phyloP scores from a whole-genome alignment of 1,140 invertebrate species.

The Caenorhabditis tropicalis region DNA sequence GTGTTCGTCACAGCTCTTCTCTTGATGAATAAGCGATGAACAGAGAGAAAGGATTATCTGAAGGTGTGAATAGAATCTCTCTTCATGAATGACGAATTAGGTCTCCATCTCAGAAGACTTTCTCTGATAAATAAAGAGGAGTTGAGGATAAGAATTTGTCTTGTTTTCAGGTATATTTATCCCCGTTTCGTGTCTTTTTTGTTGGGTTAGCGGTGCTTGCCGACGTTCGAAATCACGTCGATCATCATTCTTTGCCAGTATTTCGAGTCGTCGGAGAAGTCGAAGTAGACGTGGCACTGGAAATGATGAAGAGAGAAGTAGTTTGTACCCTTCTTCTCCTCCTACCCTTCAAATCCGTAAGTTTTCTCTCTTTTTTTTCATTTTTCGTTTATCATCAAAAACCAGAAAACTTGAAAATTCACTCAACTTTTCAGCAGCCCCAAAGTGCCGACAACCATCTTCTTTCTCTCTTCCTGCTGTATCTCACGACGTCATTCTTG shows the following conservation, averaged over 20 bases:
- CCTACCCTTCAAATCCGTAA: slow-evolving; percentile 35
- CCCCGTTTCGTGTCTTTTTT: slow-evolving; percentile 12
- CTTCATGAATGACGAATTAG: neutral
- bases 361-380: neutral
- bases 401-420: slow-evolving; percentile 16
- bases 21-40: slow-evolving; percentile 33
- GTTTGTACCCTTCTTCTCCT: slow-evolving; percentile 28
- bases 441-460: slow-evolving; percentile 31
- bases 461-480: slow-evolving; percentile 36
- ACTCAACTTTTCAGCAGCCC: slow-evolving; percentile 8
- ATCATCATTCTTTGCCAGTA: neutral
- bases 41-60: slow-evolving; percentile 8
- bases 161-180: slow-evolving; percentile 32
- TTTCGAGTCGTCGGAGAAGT: slow-evolving; percentile 1
- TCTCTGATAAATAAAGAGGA: too few species aligned
- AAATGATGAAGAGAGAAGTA: slow-evolving; percentile 18
- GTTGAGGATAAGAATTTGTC: too few species aligned
- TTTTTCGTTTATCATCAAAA: slow-evolving; percentile 25
- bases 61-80: neutral
- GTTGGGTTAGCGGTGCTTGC: slow-evolving; percentile 1
- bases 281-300: slow-evolving; percentile 3
- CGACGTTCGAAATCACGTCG: neutral
- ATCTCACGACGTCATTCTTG: slow-evolving; percentile 30
- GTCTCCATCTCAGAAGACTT: too few species aligned
- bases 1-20: slow-evolving; percentile 20